These are phyloP conservation scores for Drosophila mercatorum DNA, from an alignment of 2,888 invertebrate species.

Conservation along the genomic window DNA sequence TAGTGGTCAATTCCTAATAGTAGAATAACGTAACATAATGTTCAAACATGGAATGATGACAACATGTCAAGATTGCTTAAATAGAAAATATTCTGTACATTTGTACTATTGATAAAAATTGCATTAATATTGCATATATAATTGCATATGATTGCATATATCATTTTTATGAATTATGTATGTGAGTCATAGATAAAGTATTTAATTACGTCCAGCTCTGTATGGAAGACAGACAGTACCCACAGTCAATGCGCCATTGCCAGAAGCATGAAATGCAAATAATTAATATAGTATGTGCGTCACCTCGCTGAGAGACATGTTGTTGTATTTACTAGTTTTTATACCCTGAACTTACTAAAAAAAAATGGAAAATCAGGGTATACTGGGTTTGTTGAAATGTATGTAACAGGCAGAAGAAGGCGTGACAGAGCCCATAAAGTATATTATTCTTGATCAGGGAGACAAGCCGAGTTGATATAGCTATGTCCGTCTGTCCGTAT, in stretches of 20 bases:
- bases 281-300: conserved; percentile 34
- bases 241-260: background rate
- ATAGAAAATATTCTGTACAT: background rate
- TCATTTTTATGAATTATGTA: background rate
- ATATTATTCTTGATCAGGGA: no score
- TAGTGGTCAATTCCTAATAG: conserved; percentile 89
- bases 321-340: conserved; percentile 69
- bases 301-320: conserved; percentile 54
- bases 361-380: no score
- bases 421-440: no score
- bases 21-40: conserved; percentile 50
- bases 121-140: no score
- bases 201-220: background rate
- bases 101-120: no score
- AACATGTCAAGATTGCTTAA: background rate
- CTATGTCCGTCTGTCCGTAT: no score
- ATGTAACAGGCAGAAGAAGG: no score
- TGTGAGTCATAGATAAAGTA: background rate
- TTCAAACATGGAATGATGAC: conserved; percentile 1
- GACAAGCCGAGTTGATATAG: no score
- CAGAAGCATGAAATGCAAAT: background rate
- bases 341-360: conserved; percentile 45
- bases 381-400: no score
- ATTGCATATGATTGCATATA: no score
- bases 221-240: background rate